Percentiles rank a stretch among this genome's conserved stretches.
Conservation (phyloP, 2,113 vertebrate species). For the Psophia crepitans region DNA sequence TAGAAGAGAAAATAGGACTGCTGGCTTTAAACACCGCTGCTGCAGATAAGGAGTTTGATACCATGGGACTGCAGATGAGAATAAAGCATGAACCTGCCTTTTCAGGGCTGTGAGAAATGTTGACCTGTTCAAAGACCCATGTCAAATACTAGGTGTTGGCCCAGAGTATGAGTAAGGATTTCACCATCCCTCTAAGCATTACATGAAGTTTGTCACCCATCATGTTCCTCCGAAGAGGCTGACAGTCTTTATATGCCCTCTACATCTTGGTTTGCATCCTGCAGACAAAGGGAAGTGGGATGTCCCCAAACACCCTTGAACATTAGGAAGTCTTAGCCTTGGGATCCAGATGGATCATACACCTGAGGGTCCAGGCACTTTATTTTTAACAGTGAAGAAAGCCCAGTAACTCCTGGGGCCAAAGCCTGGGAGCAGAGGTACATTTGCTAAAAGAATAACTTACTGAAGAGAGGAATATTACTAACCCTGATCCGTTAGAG, state of each 20-base stretch:
- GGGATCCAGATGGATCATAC: not conserved
- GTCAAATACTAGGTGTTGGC: not conserved
- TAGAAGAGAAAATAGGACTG: not conserved
- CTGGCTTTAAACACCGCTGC: not conserved
- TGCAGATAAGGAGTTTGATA: not conserved
- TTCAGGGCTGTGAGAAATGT: not conserved
- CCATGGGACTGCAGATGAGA: not conserved
- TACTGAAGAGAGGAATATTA: not conserved
- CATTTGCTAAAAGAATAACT: not conserved
- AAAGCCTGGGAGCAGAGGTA: not conserved
- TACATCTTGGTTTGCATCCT: not conserved
- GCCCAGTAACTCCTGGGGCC: not conserved
- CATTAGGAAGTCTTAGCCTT: not conserved
- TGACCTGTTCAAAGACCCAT: not conserved
- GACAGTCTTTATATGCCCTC: not conserved
- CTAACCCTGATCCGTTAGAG: not conserved
- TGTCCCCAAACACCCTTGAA: not conserved
- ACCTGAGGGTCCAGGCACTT: not conserved
- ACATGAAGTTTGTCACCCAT: not conserved
- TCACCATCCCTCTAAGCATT: not conserved
- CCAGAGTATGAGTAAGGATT: too few relatives aligned
- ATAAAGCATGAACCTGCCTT: not conserved
- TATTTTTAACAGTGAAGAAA: not conserved
- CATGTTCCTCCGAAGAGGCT: rapidly evolving
- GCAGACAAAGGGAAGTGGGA: not conserved